Evolutionary conservation across 2,113 vertebrate genomes (phyloP).

Genomic region (Pedionomus torquatus): DNA sequence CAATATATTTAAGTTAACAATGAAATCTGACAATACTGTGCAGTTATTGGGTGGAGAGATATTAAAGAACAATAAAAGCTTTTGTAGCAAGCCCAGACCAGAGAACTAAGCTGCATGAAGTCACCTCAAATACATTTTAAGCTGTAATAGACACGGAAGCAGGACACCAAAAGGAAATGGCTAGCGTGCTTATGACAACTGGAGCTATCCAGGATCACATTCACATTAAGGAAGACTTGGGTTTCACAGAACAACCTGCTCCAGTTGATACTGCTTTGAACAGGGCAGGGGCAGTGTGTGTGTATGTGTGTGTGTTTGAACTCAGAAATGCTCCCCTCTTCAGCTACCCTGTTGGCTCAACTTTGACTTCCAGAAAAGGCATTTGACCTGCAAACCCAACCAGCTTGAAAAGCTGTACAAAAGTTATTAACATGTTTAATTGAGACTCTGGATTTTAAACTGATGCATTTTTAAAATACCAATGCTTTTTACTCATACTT

Average conservation of each 20-base stretch:
- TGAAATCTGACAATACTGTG: not conserved
- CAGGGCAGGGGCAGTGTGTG: too few species aligned
- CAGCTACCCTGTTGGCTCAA: not conserved
- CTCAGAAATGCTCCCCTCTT: not conserved
- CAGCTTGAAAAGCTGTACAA: not conserved
- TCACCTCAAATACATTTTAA: not conserved
- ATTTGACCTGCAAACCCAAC: not conserved
- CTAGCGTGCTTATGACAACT: slow-evolving; percentile 4
- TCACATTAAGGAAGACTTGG: not conserved
- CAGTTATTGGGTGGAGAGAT: not conserved
- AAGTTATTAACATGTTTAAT: not conserved
- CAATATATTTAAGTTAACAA: not conserved
- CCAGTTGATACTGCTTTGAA: not conserved
- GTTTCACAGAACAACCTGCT: not conserved
- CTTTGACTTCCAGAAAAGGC: not conserved
- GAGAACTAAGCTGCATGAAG: not conserved
- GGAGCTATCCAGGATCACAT: not conserved
- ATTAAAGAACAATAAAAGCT: not conserved
- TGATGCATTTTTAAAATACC: not conserved
- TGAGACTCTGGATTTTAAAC: not conserved
- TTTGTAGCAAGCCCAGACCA: not conserved
- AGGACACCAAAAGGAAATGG: slow-evolving; percentile 31
- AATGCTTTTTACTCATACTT: not conserved
- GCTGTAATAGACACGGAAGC: not conserved
- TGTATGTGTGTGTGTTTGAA: not conserved